Base-by-base conservation (phyloP, 2,888 invertebrate species). In the Gryllus longicercus region DNA sequence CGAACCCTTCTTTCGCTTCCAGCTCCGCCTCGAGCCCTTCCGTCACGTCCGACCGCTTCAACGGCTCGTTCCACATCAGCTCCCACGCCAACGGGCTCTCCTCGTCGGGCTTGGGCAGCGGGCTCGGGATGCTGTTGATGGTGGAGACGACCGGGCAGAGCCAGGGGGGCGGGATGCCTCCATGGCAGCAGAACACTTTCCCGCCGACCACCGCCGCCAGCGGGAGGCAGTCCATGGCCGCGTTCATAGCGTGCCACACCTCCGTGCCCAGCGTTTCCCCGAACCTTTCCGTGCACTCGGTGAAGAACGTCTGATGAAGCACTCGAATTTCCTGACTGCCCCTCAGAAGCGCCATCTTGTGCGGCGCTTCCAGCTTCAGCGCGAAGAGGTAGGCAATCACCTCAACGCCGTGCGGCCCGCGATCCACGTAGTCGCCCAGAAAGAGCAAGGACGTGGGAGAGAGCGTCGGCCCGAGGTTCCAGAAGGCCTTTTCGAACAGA, bases 281-380 rank as follows among this genome's bases (percentile, higher is more conserved):
- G 86, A 93, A 93, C 85, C 93, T 94, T 4, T 85, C 83, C 1
- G 89, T 80, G 84, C 94, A 94, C 86, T 94, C 94, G 51, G 93
- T 89, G 84, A 91, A 88, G 86, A 93, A 94, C 90, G 91, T 91
- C 86, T 91, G 91, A 87, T 94, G 94, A 78, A 94, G 91, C 82
- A 90, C 90, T 81, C 93, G 87, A n/a, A 92, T 90, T 87, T 94
- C 94, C 86, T 94, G 94, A 86, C 94, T 94, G 0, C 94, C 94
- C 78, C 94, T 87, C 21, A 94, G 84, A 81, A 94, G 85, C 83
- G 88, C 88, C 81, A 94, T 89, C 81, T 92, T 92, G 25, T 87
- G 85, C 0, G 94, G 93, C 1, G 91, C 89, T 84, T 93, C 89
- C 77, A 93, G 85, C 86, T 94, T 94, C 84, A 92, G 91, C 2